Base-by-base conservation (phyloP, 2,888 invertebrate genomes). In the Ephialtes manifestator region DNA sequence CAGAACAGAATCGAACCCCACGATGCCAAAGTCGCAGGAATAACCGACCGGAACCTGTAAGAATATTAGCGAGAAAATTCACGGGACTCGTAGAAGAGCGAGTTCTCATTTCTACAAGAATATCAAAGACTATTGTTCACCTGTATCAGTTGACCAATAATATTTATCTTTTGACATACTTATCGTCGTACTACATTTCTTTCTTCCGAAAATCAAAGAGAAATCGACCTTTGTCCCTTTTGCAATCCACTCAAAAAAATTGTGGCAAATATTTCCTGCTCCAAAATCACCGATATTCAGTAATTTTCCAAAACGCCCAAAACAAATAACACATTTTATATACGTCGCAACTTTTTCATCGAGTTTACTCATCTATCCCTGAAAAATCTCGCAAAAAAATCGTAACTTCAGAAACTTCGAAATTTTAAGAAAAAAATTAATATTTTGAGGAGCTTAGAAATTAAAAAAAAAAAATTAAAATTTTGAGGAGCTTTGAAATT, bases 21-120 rank as follows among this genome's bases (percentile, higher is more conserved):
- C 76, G 94, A 94, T 81, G 94, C 93, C 2, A 92, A 89, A 85
- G 87, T 92, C 77, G 93, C 93, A 68, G 93, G 94, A 79, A 86
- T 92, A 67, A 86, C 58, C 10, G 77, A 84, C 80, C 85, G 55
- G 80, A 70, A 75, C 79, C 24, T 80, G 71, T 24, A 51, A 18
- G 58, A 79, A 51, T 65, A 53, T 72, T 20, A 58, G 48, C 63
- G 39, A 46, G 13, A 51, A 55, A 48, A 35, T 68, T 46, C 11
- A 87, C 87, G 89, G 91, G 90, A 90, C 89, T 91, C 91, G 93
- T 93, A 90, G 88, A 92, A 88, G 89, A 93, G 92, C 93, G 90
- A 90, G 89, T 87, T 89, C 91, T 92, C 90, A 39, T 88, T 90
- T 85, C 84, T 63, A 88, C 80, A 89, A 90, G 90, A 92, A 89